Conservation (phyloP, 1,140 invertebrate genomes). For the Drosophila virilis region DNA sequence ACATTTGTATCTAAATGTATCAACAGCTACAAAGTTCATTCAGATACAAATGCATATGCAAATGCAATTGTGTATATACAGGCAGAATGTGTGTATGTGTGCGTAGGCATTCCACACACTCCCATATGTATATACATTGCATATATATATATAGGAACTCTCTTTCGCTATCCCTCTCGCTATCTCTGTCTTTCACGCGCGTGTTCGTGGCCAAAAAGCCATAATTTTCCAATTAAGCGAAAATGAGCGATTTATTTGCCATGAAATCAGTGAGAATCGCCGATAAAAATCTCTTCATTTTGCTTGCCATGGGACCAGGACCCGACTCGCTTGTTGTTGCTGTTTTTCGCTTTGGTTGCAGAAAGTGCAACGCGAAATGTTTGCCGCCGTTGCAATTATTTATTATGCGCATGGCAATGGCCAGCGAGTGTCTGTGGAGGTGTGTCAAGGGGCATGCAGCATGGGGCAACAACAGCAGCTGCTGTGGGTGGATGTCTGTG, state of each 20-base stretch:
- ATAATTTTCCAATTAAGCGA: slow-evolving; percentile 85
- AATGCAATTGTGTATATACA: slow-evolving; percentile 14
- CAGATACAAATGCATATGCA: slow-evolving; percentile 28
- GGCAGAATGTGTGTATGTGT: slow-evolving; percentile 1
- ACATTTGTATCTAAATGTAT: slow-evolving; percentile 41
- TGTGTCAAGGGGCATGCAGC: slow-evolving; percentile 1
- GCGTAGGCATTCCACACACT: background rate
- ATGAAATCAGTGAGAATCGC: slow-evolving; percentile 84
- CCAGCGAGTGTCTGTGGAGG: slow-evolving; percentile 33
- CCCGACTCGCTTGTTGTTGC: slow-evolving; percentile 37
- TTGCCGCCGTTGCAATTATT: slow-evolving; percentile 80
- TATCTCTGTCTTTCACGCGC: background rate
- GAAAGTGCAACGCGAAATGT: slow-evolving; percentile 78
- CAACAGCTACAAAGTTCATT: slow-evolving; percentile 21
- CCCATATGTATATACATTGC: background rate
- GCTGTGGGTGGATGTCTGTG: slow-evolving; percentile 56
- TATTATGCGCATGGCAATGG: slow-evolving; percentile 66
- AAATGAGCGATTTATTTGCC: slow-evolving; percentile 85
- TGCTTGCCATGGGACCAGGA: slow-evolving; percentile 54
- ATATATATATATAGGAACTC: background rate
- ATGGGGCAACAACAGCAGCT: slow-evolving; percentile 26
- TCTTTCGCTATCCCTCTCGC: background rate
- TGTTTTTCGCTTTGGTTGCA: slow-evolving; percentile 77
- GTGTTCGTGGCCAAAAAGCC: slow-evolving; percentile 73
- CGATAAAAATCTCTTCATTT: slow-evolving; percentile 84